phyloP scores from a whole-genome alignment of 2,888 invertebrate genomes.

The Acronicta alni region DNA sequence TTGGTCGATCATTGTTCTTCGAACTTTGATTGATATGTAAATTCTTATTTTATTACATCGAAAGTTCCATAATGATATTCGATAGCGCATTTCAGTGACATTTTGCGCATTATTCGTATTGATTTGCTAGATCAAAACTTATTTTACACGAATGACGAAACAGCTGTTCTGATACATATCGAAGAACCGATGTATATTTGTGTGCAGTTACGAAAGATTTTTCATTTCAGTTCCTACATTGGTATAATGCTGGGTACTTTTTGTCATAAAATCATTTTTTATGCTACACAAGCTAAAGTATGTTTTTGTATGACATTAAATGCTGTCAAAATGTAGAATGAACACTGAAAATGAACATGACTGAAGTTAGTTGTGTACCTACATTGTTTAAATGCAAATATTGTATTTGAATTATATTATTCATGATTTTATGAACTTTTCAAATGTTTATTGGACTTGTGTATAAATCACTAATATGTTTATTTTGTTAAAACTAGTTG shows the following conservation, averaged over 20 bases:
- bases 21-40: constrained; percentile 76
- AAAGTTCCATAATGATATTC: constrained; percentile 67
- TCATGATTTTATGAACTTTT: background rate
- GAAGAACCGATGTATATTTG: constrained; percentile 58
- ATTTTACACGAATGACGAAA: constrained; percentile 83
- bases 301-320: constrained; percentile 26
- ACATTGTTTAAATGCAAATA: too few species aligned
- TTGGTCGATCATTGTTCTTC: constrained; percentile 77
- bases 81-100: constrained; percentile 84
- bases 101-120: constrained; percentile 88
- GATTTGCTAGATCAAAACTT: constrained; percentile 84
- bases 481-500: too few species aligned
- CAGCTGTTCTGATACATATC: constrained; percentile 81
- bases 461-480: too few species aligned
- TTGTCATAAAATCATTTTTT: constrained; percentile 22
- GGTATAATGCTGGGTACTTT: constrained; percentile 23
- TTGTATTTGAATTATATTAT: constrained; percentile 7
- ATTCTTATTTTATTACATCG: constrained; percentile 70
- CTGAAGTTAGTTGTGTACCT: background rate
- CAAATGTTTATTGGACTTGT: too few species aligned
- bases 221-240: constrained; percentile 47
- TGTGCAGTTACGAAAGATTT: constrained; percentile 64
- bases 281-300: constrained; percentile 4
- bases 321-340: constrained; percentile 31
- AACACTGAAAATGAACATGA: constrained; percentile 19